Evolutionary conservation across 2,888 invertebrate genomes (phyloP), one percentile per base, ranked within the genome.

Genomic region (Drosophila hamatofila): DNA sequence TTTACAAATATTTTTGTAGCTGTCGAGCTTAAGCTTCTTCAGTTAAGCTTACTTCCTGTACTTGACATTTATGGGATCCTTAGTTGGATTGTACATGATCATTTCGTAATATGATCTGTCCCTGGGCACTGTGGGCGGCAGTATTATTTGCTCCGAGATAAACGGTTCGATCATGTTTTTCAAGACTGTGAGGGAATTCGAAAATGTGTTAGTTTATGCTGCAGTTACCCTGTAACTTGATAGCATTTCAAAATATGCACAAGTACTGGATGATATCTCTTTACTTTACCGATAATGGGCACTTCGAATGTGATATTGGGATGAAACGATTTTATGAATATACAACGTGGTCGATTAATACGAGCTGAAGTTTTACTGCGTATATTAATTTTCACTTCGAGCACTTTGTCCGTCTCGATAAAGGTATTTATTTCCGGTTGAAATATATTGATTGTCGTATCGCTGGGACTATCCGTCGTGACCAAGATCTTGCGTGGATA

Each of bases 281-380:
- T 12, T 27, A 27, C 48, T 35, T 54, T 74, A 89, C 89, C 83
- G 39, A 91, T 80, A 12, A 91, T 91, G n/a, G 91, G 91, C 48
- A 91, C 80, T 72, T 91, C 74, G 25, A 90, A 88, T 12, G 71
- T 84, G 14, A 91, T 85, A 54, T 88, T 91, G 3, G 91, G 91
- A 74, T 91, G 91, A 48, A 79, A 83, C 5, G 82, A 78, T 27
- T 84, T 75, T 12, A 91, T 70, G 12, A 68, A 83, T 30, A 91
- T 69, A 59, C 84, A 76, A 7, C 91, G 90, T 4, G 80, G 73
- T 3, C 89, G 78, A 65, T 87, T 85, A 1, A 90, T 86, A 3
- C 80, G 51, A 0, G 41, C 42, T 5, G 58, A 48, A 0, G 61
- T 55, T 1, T 5, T 35, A 11, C 88, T 73, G 9, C 64, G 44